phyloP scores from a whole-genome alignment of 2,113 vertebrate genomes.

The Agapornis roseicollis region DNA sequence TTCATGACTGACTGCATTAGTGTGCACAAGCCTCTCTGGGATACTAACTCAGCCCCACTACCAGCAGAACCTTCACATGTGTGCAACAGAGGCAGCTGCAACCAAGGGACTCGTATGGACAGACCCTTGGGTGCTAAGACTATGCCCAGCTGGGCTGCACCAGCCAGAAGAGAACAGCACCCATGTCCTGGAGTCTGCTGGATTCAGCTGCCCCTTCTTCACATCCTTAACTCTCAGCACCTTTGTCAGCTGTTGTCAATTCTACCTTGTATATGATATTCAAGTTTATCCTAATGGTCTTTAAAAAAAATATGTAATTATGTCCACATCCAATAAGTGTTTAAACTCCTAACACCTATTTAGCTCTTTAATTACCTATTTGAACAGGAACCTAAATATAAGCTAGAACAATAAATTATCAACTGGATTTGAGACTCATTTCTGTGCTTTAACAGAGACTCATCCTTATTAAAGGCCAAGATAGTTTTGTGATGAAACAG shows the following conservation, averaged over 20 bases:
- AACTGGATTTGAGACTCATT: not conserved
- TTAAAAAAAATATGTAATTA: not conserved
- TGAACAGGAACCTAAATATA: not conserved
- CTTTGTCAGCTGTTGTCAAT: not conserved
- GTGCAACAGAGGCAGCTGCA: not conserved
- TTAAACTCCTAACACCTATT: not conserved
- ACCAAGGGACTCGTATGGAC: not conserved
- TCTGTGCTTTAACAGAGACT: not conserved
- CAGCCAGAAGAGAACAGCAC: rapidly evolving
- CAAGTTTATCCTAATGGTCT: not conserved
- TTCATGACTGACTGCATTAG: not conserved
- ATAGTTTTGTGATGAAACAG: not conserved
- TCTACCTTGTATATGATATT: not conserved
- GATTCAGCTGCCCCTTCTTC: not conserved
- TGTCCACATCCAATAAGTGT: not conserved
- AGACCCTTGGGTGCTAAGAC: not conserved
- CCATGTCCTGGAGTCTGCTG: not conserved
- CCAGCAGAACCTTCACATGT: not conserved
- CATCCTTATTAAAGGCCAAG: not conserved
- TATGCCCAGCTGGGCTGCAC: rapidly evolving
- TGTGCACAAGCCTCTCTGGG: not conserved
- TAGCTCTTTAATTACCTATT: not conserved
- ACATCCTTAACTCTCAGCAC: not conserved
- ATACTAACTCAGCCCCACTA: rapidly evolving
- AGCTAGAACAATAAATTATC: not conserved